phyloP scores from a whole-genome alignment of 2,113 vertebrate genomes.

The Euleptes europaea region DNA sequence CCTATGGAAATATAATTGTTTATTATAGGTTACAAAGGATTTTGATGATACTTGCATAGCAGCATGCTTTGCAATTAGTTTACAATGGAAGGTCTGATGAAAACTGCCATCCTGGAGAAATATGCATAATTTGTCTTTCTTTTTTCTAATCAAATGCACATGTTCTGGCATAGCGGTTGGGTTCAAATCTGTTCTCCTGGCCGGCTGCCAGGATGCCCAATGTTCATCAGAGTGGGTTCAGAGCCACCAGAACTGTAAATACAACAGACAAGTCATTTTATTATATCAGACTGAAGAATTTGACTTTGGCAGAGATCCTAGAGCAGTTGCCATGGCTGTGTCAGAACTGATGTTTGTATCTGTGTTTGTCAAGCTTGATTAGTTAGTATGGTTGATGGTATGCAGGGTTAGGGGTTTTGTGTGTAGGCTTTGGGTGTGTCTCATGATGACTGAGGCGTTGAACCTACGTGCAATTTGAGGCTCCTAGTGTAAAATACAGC shows the following conservation, averaged over 20 bases:
- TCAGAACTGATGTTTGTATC: constrained; percentile 68
- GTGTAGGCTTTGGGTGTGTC: constrained; percentile 19
- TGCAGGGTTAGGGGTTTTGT: constrained; percentile 64
- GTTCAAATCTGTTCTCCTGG: constrained; percentile 72
- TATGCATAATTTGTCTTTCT: constrained; percentile 58
- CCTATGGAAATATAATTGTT: constrained; percentile 23
- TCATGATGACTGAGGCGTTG: constrained; percentile 40
- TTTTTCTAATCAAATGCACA: constrained; percentile 67
- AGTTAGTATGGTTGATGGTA: constrained; percentile 76
- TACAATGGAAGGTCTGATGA: constrained; percentile 57
- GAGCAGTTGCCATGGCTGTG: constrained; percentile 68
- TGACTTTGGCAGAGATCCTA: constrained; percentile 71
- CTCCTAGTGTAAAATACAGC: constrained; percentile 8
- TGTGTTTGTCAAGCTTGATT: constrained; percentile 76
- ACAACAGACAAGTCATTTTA: constrained; percentile 74
- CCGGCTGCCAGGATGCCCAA: constrained; percentile 59
- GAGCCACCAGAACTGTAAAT: constrained; percentile 75
- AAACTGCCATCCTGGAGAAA: constrained; percentile 55
- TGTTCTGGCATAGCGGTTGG: constrained; percentile 63
- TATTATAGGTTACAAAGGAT: constrained; percentile 25
- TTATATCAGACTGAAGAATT: constrained; percentile 75
- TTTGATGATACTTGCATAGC: constrained; percentile 47
- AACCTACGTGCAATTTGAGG: constrained; percentile 35
- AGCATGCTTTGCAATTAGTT: constrained; percentile 54
- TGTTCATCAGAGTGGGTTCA: constrained; percentile 59